A percentile compares a stretch with the other conserved stretches of the same genome.
phyloP scores from a whole-genome alignment of 2,888 invertebrate species.

The Stenchaetothrips biformis region DNA sequence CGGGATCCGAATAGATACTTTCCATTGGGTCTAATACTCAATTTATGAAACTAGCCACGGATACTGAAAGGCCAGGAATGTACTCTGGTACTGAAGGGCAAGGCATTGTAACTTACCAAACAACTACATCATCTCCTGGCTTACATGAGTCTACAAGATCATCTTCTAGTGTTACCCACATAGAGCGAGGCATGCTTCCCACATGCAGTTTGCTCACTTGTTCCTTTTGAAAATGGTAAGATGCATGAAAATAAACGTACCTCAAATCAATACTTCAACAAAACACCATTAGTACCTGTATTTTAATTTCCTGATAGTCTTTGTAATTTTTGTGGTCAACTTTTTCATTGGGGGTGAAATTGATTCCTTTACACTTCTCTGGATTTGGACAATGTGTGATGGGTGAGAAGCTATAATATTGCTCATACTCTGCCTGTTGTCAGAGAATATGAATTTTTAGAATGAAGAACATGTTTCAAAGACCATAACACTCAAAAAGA shows the following conservation, averaged over 20 bases:
- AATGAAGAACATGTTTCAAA: constrained; percentile 23
- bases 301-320: constrained; percentile 81
- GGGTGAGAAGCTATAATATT: constrained; percentile 54
- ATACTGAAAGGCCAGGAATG: too few relatives aligned
- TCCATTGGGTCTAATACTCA: constrained; percentile 29
- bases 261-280: constrained; percentile 15
- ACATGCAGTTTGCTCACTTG: constrained; percentile 66
- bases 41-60: constrained; percentile 26
- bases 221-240: constrained; percentile 54
- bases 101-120: constrained; percentile 57
- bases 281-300: constrained; percentile 54
- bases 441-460: constrained; percentile 11
- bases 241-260: constrained; percentile 23
- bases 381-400: constrained; percentile 55
- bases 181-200: constrained; percentile 67
- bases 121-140: constrained; percentile 81
- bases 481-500: constrained; percentile 3
- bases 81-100: constrained; percentile 19
- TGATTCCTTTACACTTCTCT: constrained; percentile 54
- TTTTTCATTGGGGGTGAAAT: constrained; percentile 50
- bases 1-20: background rate
- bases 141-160: constrained; percentile 82
- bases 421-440: constrained; percentile 57
- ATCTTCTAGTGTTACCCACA: constrained; percentile 75
- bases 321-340: constrained; percentile 62